A percentile compares a stretch with the other conserved stretches of the same genome.
Evolutionary conservation across 1,140 invertebrate genomes (phyloP).

Genomic region (Araneus ventricosus): DNA sequence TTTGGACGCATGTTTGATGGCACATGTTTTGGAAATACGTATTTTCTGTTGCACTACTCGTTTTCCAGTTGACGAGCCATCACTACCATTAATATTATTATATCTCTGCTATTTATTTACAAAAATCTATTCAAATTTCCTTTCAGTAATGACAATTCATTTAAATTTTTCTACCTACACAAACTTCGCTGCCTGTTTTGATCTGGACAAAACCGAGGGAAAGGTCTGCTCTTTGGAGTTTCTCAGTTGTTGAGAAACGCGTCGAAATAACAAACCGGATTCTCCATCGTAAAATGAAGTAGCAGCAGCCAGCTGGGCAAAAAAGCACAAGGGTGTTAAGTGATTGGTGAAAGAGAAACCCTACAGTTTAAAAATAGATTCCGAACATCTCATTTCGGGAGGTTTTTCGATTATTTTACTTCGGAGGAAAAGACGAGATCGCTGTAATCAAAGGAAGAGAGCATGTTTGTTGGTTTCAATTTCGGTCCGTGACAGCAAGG

Average conservation of each 20-base stretch:
- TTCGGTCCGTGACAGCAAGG: neutral
- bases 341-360: slow-evolving; percentile 19
- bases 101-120: too few relatives aligned
- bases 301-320: neutral
- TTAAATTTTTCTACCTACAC: too few relatives aligned
- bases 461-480: neutral
- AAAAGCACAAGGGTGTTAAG: neutral
- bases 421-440: neutral
- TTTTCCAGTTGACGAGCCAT: too few relatives aligned
- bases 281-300: slow-evolving; percentile 16
- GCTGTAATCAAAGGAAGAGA: slow-evolving; percentile 15
- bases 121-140: too few relatives aligned
- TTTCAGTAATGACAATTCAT: too few relatives aligned
- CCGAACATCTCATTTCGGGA: slow-evolving; percentile 10
- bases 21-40: too few relatives aligned
- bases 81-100: too few relatives aligned
- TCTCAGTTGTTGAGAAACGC: neutral
- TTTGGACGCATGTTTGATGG: too few relatives aligned
- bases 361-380: slow-evolving; percentile 27
- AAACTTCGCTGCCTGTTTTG: too few relatives aligned
- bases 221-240: too few relatives aligned
- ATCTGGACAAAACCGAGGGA: too few relatives aligned
- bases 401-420: slow-evolving; percentile 20
- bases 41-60: too few relatives aligned
- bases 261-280: slow-evolving; percentile 14